Evolutionary conservation across 2,888 invertebrate genomes (phyloP), one percentile per base, ranked within the genome.

Genomic region (Drosophila colorata): DNA sequence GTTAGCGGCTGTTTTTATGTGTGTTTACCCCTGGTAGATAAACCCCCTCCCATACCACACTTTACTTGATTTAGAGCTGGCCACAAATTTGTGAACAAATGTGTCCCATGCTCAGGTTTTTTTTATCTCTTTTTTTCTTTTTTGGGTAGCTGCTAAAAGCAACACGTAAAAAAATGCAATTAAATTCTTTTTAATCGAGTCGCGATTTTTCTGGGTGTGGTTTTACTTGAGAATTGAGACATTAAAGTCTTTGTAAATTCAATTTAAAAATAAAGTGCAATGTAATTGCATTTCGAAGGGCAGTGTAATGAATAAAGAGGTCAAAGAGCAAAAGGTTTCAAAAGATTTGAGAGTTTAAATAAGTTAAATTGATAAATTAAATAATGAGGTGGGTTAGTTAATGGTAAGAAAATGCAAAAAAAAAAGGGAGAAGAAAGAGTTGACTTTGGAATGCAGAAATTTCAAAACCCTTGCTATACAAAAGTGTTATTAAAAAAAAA

Each of bases 141-240:
- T 7, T 18, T 35, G 14, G 7, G 31, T 18, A 72, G 60, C 74
- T 53, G 74, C 41, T 67, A 74, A 78, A 66, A 55, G 67, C 78
- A 53, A 63, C 73, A 78, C 74, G 59, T 58, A 9, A 55, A 41
- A 43, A 74, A 74, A 68, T 78, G 41, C 56, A 52, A 53, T 68
- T 60, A 74, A 69, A 74, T 78, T 78, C 69, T 74, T 67, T 68
- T 23, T 41, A n/a, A 28, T 43, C 33, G 23, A 33, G 43, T 25
- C 20, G 18, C 38, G 33, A 11, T 33, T 51, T 68, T 69, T 58
- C 20, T 14, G 55, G 76, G 71, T 48, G 76, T 40, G 71, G 14
- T 33, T 40, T 23, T 14, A 13, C 18, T 23, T 43, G 18, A 40
- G 18, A 53, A 72, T 72, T 75, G 49, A 69, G 72, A 72, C 58